These are phyloP conservation scores for Dermochelys coriacea DNA, from an alignment of 2,797 vertebrate genomes.

Conservation along the genomic window DNA sequence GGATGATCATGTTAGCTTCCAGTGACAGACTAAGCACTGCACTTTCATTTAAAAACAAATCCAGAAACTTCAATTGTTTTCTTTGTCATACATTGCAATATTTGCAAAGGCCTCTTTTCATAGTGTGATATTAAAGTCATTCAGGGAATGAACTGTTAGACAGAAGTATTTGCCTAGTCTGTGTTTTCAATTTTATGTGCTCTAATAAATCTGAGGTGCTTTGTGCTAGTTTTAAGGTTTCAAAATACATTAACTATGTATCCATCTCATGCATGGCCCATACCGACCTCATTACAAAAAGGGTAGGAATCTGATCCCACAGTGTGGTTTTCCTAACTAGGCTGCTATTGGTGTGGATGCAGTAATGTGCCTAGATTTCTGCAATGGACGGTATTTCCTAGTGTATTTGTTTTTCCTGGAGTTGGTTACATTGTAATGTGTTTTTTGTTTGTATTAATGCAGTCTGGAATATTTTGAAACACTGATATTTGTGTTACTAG, in stretches of 20 bases:
- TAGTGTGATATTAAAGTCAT: neutral
- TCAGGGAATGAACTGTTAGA: neutral
- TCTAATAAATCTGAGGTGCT: conserved; percentile 47
- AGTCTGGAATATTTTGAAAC: conserved; percentile 23
- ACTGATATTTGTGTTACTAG: neutral
- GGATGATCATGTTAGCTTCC: neutral
- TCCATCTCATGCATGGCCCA: conserved; percentile 35
- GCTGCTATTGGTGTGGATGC: conserved; percentile 74
- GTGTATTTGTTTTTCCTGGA: conserved; percentile 34
- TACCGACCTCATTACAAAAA: conserved; percentile 56
- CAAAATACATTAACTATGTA: conserved; percentile 45
- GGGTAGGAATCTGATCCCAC: conserved; percentile 63
- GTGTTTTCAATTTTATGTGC: conserved; percentile 48
- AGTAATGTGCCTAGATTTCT: conserved; percentile 2
- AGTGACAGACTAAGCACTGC: neutral
- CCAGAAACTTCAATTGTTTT: neutral
- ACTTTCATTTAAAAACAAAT: neutral
- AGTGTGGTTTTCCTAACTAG: conserved; percentile 73
- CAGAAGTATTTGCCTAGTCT: neutral
- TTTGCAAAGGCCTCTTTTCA: conserved; percentile 1
- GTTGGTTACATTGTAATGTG: neutral
- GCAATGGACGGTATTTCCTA: neutral
- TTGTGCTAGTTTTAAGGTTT: conserved; percentile 55
- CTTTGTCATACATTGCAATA: neutral
- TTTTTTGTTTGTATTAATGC: neutral